Base-by-base conservation (phyloP, 2,113 vertebrate species). In the Aegithalos caudatus region DNA sequence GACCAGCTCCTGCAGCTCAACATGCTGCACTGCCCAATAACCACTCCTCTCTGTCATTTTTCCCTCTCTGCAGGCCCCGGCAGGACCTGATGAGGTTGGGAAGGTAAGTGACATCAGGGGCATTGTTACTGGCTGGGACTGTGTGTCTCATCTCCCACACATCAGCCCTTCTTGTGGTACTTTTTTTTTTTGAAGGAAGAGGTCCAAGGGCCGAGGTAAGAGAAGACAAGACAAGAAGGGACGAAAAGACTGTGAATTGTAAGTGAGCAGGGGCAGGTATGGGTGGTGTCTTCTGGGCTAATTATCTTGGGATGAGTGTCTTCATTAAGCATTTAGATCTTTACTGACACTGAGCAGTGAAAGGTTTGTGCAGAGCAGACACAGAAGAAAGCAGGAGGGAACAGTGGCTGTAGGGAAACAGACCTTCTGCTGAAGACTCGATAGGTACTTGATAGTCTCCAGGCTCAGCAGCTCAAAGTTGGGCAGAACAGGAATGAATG, bases 201-300 rank as follows among this genome's bases (percentile, higher is more conserved):
- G 94, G 91, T 81, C 70, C 94, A 98, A 97, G 93, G 97, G 91
- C 91, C 97, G 97, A 96, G 97, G 97, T 91, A 98, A 97, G 97
- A 98, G 94, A 97, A 98, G 97, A 97, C 94, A 95, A 95, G 97
- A 97, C 89, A 98, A 98, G 97, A 98, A 95, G 96, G 97, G 79
- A 93, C 90, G 90, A 95, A 98, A 97, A 97, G 97, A 96, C 97
- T 98, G 97, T 96, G 97, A 97, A 93, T 90, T 97, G 98, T 98
- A 97, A 97, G 98, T 98, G 94, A 73, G 79, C 61, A 92, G 66
- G 87, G 90, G n/a, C 19, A 56, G 42, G 35, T 27, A 3, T n/a
- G 56, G 83, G 35, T 54, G 65, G 23, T 80, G 60, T 74, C 35
- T 65, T 67, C 33, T 50, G 60, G 64, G 64, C 27, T 78, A 21